A percentile compares a stretch with the other conserved stretches of the same genome.
Conservation (phyloP, 2,797 vertebrate species). For the Nothura maculosa region DNA sequence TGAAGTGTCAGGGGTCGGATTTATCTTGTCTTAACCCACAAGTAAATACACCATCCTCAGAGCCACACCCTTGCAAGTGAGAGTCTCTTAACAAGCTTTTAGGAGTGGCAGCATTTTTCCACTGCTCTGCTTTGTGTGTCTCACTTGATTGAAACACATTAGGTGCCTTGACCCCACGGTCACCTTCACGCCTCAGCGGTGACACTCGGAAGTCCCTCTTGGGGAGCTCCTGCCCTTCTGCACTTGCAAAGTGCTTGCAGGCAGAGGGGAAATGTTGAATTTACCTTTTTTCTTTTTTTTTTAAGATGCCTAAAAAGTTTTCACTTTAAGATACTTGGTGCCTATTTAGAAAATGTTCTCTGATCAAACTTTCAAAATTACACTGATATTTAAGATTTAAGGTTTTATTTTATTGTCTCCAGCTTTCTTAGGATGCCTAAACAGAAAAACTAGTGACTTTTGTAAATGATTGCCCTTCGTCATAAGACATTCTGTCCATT, state of each 20-base stretch:
- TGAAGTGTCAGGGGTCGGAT: neutral
- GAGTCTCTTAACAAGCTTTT: neutral
- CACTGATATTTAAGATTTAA: accelerated
- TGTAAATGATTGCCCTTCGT: accelerated
- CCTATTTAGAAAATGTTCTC: neutral
- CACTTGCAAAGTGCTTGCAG: accelerated
- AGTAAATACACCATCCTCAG: neutral
- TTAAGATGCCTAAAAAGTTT: neutral
- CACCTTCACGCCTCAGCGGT: accelerated
- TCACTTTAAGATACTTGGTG: neutral
- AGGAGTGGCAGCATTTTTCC: neutral
- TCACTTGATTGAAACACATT: neutral
- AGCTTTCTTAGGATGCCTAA: neutral
- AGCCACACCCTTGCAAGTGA: neutral
- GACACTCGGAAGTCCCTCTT: accelerated
- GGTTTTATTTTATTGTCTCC: neutral
- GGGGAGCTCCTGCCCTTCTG: neutral
- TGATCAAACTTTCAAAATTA: neutral
- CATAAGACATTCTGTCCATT: accelerated
- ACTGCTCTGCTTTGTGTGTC: neutral
- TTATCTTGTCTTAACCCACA: neutral
- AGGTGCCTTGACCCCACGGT: accelerated
- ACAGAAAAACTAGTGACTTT: neutral
- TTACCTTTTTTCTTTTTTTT: neutral
- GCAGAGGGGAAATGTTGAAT: accelerated